Evolutionary conservation across 2,888 invertebrate species (phyloP).

Genomic region (Cerceris rybyensis): DNA sequence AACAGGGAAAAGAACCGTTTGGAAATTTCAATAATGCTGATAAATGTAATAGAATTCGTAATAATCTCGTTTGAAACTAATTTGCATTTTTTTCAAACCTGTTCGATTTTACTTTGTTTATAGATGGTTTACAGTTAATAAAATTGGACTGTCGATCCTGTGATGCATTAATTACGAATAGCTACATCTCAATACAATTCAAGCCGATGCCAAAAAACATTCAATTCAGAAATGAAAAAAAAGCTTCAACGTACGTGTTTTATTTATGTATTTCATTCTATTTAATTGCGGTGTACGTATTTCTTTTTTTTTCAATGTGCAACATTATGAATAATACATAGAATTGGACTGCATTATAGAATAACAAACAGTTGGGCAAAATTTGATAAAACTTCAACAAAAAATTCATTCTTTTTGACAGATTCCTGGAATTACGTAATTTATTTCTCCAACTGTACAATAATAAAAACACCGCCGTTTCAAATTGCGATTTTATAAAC

Average conservation of each 20-base stretch:
- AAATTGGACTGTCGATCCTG: too few relatives aligned
- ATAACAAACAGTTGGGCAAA: conserved; percentile 18
- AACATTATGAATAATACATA: conserved; percentile 25
- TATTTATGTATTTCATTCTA: conserved; percentile 30
- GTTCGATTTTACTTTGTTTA: not conserved
- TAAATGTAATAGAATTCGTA: too few relatives aligned
- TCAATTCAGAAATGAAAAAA: not conserved
- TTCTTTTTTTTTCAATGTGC: conserved; percentile 33
- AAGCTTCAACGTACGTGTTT: conserved; percentile 9
- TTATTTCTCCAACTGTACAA: not conserved
- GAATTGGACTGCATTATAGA: conserved; percentile 24
- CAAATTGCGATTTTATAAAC: not conserved
- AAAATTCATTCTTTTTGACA: not conserved
- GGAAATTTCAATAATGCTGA: too few relatives aligned
- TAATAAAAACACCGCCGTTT: not conserved
- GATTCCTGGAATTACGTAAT: conserved; percentile 1
- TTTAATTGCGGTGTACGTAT: conserved; percentile 22
- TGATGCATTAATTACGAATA: not conserved
- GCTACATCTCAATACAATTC: too few relatives aligned
- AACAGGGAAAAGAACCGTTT: too few relatives aligned
- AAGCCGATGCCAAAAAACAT: not conserved
- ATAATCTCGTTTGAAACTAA: too few relatives aligned
- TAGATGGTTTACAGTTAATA: too few relatives aligned
- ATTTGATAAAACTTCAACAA: conserved; percentile 14
- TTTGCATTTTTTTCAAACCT: not conserved